A percentile compares a stretch with the other conserved stretches of the same genome.
These are phyloP conservation scores for Danio jaintianensis DNA, from an alignment of 2,797 vertebrate genomes.

Conservation along the genomic window DNA sequence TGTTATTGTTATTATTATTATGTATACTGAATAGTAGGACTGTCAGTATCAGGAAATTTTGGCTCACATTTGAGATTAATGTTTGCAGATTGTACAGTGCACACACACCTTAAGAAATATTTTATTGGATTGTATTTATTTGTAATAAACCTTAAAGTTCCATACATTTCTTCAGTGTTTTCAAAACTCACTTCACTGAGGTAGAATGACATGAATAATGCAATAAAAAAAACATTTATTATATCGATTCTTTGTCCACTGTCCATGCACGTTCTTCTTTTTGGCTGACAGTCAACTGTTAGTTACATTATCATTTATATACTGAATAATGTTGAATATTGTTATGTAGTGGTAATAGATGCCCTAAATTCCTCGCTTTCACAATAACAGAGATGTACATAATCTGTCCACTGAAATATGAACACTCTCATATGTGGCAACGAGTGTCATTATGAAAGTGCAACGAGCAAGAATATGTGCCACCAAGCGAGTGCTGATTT, in stretches of 20 bases:
- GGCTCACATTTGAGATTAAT: neutral
- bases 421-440: neutral
- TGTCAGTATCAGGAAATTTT: neutral
- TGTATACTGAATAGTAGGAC: neutral
- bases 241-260: neutral
- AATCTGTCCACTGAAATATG: neutral
- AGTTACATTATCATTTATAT: neutral
- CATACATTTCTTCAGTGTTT: too few species aligned
- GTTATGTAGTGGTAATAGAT: neutral
- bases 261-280: neutral
- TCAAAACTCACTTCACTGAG: neutral
- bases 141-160: too few species aligned
- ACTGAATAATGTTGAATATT: neutral
- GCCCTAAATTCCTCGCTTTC: neutral
- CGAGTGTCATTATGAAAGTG: conserved; percentile 17
- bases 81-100: neutral
- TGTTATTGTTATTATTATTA: neutral
- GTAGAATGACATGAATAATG: neutral
- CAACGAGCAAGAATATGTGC: neutral
- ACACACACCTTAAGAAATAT: neutral
- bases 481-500: neutral
- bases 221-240: neutral
- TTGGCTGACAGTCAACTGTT: neutral
- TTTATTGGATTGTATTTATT: neutral
- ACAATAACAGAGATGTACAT: neutral